Conservation (phyloP, 2,797 vertebrate genomes). For the Etheostoma perlongum region DNA sequence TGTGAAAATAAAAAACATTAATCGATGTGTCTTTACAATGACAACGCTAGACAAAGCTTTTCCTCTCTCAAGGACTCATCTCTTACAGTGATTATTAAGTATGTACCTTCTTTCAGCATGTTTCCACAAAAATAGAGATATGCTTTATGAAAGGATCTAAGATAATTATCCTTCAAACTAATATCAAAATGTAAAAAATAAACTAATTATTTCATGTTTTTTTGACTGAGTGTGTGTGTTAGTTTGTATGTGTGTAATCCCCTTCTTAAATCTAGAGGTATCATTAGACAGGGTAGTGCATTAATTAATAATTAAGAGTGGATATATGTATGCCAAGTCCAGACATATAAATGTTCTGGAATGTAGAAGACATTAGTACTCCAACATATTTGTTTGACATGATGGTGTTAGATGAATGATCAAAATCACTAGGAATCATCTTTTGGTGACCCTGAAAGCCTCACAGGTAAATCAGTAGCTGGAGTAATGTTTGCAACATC, state of each 20-base stretch:
- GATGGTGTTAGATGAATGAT: too few relatives aligned
- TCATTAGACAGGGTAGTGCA: too few relatives aligned
- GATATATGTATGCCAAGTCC: too few relatives aligned
- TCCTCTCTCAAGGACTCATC: slow-evolving; percentile 29
- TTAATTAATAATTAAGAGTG: too few relatives aligned
- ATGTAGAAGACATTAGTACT: too few relatives aligned
- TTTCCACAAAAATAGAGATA: slow-evolving; percentile 7
- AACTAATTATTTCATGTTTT: slow-evolving; percentile 27
- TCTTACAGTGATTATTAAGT: slow-evolving; percentile 4
- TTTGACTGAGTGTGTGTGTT: slow-evolving; percentile 1
- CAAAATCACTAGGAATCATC: too few relatives aligned
- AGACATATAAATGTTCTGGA: too few relatives aligned
- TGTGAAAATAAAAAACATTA: neutral
- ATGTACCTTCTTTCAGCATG: slow-evolving; percentile 3
- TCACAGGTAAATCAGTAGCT: too few relatives aligned
- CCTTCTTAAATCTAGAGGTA: too few relatives aligned
- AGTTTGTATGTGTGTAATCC: neutral
- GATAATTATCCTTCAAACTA: slow-evolving; percentile 33
- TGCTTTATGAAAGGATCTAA: neutral
- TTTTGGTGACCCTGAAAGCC: too few relatives aligned
- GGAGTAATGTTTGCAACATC: too few relatives aligned
- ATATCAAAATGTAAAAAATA: slow-evolving; percentile 28
- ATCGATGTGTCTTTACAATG: slow-evolving; percentile 13
- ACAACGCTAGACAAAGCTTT: slow-evolving; percentile 31
- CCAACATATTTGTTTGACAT: too few relatives aligned